Evolutionary conservation across 2,888 invertebrate species (phyloP).

Genomic region (Scaptodrosophila latifasciaeformis): DNA sequence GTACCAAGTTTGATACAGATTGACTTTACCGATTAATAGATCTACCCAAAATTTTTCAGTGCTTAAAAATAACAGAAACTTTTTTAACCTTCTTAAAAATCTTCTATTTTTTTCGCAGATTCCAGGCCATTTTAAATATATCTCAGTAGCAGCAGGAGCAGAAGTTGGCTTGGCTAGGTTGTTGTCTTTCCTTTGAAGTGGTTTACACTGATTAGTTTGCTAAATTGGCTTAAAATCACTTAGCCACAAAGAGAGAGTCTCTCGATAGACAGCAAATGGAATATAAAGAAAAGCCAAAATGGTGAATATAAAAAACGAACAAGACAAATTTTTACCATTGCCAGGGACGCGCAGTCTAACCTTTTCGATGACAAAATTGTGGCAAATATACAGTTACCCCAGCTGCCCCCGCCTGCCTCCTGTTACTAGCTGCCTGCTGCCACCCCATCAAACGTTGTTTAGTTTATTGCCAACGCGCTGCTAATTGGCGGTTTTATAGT

Average conservation of each 20-base stretch:
- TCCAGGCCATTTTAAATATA: no score
- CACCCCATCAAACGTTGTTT: slow-evolving; percentile 32
- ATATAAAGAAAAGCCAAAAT: slow-evolving; percentile 9
- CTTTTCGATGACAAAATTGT: slow-evolving; percentile 3
- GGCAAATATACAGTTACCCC: neutral
- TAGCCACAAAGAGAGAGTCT: slow-evolving; percentile 35
- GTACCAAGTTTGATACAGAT: no score
- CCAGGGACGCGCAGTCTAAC: neutral
- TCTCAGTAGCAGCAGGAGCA: no score
- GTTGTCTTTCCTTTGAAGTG: slow-evolving; percentile 57
- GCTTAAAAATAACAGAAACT: no score
- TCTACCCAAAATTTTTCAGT: no score
- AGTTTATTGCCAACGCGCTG: slow-evolving; percentile 60
- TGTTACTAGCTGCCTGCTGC: no score
- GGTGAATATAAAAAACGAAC: no score
- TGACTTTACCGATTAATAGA: no score
- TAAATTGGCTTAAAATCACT: slow-evolving; percentile 56
- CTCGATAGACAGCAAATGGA: slow-evolving; percentile 6
- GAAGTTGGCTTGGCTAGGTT: slow-evolving; percentile 33
- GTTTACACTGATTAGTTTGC: slow-evolving; percentile 63
- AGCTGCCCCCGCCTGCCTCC: neutral
- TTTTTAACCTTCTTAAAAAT: no score
- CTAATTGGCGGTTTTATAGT: slow-evolving; percentile 67
- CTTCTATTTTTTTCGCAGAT: no score
- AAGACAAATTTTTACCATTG: neutral